Evolutionary conservation across 92 coral and sea anemone species (phyloP).

Genomic region (Bergia puertoricense): DNA sequence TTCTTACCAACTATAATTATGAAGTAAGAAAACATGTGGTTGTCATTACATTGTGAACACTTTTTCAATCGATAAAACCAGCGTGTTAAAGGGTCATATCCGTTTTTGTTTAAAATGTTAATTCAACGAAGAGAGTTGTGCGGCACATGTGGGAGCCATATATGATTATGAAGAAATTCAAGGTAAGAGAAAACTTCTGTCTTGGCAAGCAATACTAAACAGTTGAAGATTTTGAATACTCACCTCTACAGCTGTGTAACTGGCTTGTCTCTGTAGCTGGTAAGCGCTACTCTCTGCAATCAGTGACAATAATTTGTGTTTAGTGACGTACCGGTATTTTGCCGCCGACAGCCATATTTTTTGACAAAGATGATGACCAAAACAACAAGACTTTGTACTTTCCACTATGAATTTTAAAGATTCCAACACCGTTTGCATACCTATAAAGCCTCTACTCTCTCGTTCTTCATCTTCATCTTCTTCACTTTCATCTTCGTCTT

Average conservation of each 20-base stretch:
- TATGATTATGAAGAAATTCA: neutral
- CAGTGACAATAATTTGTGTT: neutral
- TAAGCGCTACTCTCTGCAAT: constrained; percentile 22
- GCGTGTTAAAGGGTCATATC: no score
- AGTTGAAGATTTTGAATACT: neutral
- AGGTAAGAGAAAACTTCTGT: no score
- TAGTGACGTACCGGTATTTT: neutral
- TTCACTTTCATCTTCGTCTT: constrained; percentile 18
- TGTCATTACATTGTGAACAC: no score
- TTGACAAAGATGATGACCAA: neutral
- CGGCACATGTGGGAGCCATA: neutral
- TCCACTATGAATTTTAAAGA: neutral
- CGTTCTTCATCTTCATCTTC: constrained; percentile 27
- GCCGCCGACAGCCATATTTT: neutral
- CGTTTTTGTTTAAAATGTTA: no score
- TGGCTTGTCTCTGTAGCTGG: neutral
- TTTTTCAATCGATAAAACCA: no score
- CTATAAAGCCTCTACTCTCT: neutral
- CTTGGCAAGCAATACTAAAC: neutral
- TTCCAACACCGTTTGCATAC: neutral
- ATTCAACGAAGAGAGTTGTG: neutral
- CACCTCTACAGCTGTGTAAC: constrained; percentile 21
- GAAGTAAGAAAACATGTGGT: no score
- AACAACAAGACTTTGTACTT: neutral
- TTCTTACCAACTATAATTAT: no score